Evolutionary conservation across 1,140 invertebrate genomes (phyloP).

Genomic region (Venustaconcha ellipsiformis): DNA sequence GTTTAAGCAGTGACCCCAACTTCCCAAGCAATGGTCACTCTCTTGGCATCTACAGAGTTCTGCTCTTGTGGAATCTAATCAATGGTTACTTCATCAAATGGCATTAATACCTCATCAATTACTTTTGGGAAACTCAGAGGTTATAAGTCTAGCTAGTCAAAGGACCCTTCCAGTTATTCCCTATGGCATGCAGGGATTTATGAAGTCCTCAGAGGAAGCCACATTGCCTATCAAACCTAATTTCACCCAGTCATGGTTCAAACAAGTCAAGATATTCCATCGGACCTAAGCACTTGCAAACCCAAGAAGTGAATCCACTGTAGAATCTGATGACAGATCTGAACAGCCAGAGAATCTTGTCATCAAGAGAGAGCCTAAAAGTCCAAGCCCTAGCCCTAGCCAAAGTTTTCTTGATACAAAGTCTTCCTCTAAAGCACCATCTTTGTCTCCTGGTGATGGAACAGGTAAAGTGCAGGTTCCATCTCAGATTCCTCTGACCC

Average conservation of each 20-base stretch:
- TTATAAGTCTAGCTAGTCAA: no score
- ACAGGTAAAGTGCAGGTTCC: background rate
- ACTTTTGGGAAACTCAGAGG: no score
- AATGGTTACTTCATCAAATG: background rate
- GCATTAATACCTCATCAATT: no score
- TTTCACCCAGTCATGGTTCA: no score
- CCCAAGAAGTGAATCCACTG: no score
- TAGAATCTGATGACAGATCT: no score
- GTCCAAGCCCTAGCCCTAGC: background rate
- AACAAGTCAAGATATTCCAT: no score
- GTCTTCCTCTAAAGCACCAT: constrained; percentile 8
- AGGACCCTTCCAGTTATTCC: no score
- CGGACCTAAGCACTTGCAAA: no score
- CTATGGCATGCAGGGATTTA: no score
- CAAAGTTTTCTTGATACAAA: constrained; percentile 1
- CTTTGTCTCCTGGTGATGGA: constrained; percentile 6
- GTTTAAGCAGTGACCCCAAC: background rate
- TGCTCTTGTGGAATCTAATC: background rate
- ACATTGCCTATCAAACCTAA: no score
- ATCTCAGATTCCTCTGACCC: constrained; percentile 4
- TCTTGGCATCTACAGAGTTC: constrained; percentile 18
- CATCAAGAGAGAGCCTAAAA: background rate
- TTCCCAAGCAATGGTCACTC: constrained; percentile 3
- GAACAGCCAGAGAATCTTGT: background rate
- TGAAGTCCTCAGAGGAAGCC: no score